phyloP scores from a whole-genome alignment of 2,113 vertebrate genomes.

The Circaetus cinerascens region DNA sequence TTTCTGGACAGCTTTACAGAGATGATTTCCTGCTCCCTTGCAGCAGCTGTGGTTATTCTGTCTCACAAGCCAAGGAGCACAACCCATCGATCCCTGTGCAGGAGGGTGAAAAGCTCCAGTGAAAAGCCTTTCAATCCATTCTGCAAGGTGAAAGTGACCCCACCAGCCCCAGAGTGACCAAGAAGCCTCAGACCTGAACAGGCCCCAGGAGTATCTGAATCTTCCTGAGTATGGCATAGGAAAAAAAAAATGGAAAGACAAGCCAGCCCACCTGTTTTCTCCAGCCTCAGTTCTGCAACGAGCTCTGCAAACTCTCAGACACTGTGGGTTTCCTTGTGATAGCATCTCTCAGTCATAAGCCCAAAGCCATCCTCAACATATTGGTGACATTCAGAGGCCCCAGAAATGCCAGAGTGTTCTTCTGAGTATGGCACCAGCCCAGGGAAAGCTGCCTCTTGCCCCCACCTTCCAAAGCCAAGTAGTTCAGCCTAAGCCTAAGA shows the following conservation, averaged over 20 bases:
- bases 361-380: background rate
- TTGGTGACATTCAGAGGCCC: background rate
- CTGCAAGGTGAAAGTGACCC: background rate
- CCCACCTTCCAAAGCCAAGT: background rate
- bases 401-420: background rate
- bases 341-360: background rate
- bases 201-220: background rate
- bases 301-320: background rate
- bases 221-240: background rate
- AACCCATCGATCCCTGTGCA: background rate
- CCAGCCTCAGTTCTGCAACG: background rate
- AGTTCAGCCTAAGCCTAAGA: background rate
- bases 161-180: background rate
- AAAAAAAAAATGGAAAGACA: background rate
- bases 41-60: background rate
- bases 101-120: background rate
- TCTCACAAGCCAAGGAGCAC: background rate
- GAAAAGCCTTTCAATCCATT: background rate
- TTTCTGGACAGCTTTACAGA: conserved; percentile 42
- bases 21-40: conserved; percentile 1
- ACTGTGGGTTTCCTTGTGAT: background rate
- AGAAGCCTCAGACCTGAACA: background rate
- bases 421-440: background rate
- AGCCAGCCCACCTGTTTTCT: background rate
- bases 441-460: background rate